Percentiles rank a stretch among this genome's conserved stretches.
Evolutionary conservation across 2,888 invertebrate genomes (phyloP).

Genomic region (Eupithecia vulgata): DNA sequence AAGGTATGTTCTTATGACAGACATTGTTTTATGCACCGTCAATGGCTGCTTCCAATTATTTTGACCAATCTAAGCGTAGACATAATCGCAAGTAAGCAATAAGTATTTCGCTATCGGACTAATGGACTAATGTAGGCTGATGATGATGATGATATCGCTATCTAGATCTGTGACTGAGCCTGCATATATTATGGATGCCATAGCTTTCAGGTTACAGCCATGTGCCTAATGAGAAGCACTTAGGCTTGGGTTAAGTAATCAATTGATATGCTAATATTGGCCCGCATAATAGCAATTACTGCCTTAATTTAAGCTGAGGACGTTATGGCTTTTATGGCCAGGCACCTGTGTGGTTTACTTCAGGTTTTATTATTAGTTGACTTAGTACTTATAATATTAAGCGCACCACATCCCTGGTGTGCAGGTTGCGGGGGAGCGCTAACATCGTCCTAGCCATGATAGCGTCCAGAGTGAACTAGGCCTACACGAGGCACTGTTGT

Average conservation of each 20-base stretch:
- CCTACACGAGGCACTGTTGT: no score
- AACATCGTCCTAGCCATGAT: no score
- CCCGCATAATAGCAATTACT: conserved; percentile 52
- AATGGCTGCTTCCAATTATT: neutral
- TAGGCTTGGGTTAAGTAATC: conserved; percentile 46
- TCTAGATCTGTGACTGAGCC: conserved; percentile 2
- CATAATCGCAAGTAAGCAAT: no score
- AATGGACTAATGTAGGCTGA: no score
- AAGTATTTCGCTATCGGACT: no score
- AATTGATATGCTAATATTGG: conserved; percentile 52
- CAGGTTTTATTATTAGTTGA: neutral
- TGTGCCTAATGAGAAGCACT: conserved; percentile 43
- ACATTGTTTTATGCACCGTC: neutral
- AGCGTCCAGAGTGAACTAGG: no score
- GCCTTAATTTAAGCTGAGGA: conserved; percentile 38
- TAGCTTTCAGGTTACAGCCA: conserved; percentile 34
- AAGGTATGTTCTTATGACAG: neutral
- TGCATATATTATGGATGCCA: conserved; percentile 21
- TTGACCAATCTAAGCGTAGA: neutral
- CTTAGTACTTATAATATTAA: neutral
- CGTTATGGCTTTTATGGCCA: conserved; percentile 10
- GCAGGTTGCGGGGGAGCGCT: no score
- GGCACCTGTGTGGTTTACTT: neutral
- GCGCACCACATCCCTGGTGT: no score
- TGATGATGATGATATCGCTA: neutral